Base-by-base conservation (phyloP, 1,140 invertebrate genomes). In the Nautilus pompilius region DNA sequence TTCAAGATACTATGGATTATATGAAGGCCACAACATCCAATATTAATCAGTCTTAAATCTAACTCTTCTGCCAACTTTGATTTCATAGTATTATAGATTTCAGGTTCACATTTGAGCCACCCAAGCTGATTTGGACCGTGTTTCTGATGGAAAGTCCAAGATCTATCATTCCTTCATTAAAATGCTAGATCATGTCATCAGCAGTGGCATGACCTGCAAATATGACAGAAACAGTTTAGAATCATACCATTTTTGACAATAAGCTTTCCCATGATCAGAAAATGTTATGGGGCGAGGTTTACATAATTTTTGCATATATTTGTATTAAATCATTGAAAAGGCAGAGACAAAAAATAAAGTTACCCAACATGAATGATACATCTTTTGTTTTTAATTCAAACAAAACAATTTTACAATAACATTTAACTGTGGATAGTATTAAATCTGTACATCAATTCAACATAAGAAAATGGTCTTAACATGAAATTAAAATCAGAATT, bases 21-120 rank as follows among this genome's bases (percentile, higher is more conserved):
- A 71, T 13, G 15, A 26, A 24, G 5, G 20, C 29, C 2, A 22
- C 53, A 57, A 51, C n/a, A n/a, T n/a, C n/a, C n/a, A n/a, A n/a
- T n/a, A n/a, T n/a, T n/a, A n/a, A n/a, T n/a, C n/a, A n/a, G 55
- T 0, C 48, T 55, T 13, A 36, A 13, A 17, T 30, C 3, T 6
- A 72, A 17, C 28, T 65, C 58, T 5, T 36, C 46, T 20, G 33
- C 32, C 13, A 72, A 17, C 28, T 65, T 60, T 5, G 29, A 33
- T 20, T 48, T 41, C 10, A 70, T 17, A 4, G 24, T 8, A 28
- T 56, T 51, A 51, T 54, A 24, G 28, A 62, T 22, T 69, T 65
- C 48, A 34, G 62, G 28, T 73, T 73, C 10, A 73, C 69, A 57
- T 58, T 73, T 10, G 71, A 65, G 2, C 71, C 69, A 71, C 67